phyloP scores from a whole-genome alignment of 53 echinoderm and acorn worm species.

The Crossaster papposus region DNA sequence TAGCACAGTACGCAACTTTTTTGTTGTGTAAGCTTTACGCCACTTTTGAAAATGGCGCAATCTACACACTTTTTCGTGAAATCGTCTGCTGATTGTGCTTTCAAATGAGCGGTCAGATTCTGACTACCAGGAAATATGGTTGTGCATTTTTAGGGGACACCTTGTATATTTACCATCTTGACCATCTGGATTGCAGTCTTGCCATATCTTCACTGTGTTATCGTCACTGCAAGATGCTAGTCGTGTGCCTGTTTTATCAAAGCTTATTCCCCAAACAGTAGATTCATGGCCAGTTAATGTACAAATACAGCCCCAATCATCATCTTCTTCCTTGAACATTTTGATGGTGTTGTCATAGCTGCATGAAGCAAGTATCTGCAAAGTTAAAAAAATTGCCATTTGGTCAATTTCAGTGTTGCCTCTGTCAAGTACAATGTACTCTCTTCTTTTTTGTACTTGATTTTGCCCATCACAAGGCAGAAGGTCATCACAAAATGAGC shows the following conservation, averaged over 20 bases:
- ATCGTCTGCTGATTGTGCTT: no score
- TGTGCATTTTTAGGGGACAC: no score
- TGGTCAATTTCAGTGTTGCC: not conserved
- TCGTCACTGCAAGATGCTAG: constrained; percentile 96
- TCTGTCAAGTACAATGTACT: no score
- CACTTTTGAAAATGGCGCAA: no score
- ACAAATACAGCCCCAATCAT: constrained; percentile 88
- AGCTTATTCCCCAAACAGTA: constrained; percentile 88
- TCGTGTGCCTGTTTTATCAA: constrained; percentile 75
- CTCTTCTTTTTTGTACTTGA: no score
- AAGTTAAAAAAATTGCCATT: not conserved
- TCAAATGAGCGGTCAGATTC: no score
- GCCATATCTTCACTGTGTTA: constrained; percentile 92
- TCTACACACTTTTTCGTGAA: no score
- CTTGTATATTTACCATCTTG: not conserved
- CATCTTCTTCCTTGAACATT: constrained; percentile 90
- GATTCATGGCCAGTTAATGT: constrained; percentile 87
- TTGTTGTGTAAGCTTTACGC: no score
- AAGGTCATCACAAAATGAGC: no score
- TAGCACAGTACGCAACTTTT: no score
- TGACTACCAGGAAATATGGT: no score
- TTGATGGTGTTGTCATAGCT: constrained; percentile 91
- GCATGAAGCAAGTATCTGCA: constrained; percentile 84
- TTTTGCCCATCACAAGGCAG: no score
- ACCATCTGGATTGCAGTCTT: constrained; percentile 46